Percentiles rank a stretch among this genome's conserved stretches.
phyloP scores from a whole-genome alignment of 2,797 vertebrate genomes.

The Tiaroga cobitis region DNA sequence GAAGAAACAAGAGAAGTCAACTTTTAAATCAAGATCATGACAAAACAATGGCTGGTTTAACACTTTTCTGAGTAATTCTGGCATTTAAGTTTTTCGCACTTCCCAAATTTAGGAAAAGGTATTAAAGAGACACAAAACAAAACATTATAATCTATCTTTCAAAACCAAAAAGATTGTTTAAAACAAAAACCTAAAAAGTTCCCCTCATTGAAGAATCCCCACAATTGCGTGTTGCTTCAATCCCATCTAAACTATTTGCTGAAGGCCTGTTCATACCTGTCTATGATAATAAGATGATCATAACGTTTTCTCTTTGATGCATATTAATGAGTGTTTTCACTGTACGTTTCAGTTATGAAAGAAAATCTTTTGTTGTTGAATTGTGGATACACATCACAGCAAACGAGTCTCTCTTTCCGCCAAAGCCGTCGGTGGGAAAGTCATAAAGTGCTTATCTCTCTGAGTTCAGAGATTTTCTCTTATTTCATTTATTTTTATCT shows the following conservation, averaged over 20 bases:
- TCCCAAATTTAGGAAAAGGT: neutral
- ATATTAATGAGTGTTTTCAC: slow-evolving; percentile 7
- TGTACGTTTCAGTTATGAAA: neutral
- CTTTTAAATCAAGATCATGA: neutral
- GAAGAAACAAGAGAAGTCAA: neutral
- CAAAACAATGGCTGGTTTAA: neutral
- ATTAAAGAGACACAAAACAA: neutral
- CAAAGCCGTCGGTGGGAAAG: neutral
- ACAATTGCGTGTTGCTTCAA: neutral
- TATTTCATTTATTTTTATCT: neutral
- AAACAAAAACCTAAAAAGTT: neutral
- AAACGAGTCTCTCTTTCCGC: neutral
- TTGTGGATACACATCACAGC: slow-evolving; percentile 17
- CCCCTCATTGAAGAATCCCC: neutral
- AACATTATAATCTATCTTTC: neutral
- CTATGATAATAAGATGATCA: slow-evolving; percentile 2
- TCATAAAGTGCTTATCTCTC: slow-evolving; percentile 7
- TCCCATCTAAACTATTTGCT: neutral
- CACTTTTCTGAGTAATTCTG: neutral
- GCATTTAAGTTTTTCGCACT: neutral
- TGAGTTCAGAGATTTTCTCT: neutral
- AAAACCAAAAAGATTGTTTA: neutral
- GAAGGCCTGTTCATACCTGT: neutral
- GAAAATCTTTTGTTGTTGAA: neutral
- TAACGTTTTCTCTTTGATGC: slow-evolving; percentile 6